Evolutionary conservation across 2,888 invertebrate genomes (phyloP).

Genomic region (Hedya salicella): DNA sequence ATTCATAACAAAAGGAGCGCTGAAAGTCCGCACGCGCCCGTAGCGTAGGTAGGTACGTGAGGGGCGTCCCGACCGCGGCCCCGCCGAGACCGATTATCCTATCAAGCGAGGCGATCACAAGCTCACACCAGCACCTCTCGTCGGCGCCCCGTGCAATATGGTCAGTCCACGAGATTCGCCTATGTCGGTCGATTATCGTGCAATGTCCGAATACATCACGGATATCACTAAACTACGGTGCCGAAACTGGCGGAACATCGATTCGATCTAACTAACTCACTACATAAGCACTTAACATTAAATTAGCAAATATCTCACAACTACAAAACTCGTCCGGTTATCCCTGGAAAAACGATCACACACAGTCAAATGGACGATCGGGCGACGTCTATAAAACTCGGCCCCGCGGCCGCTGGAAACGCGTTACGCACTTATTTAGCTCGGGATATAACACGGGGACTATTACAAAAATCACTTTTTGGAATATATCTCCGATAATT

Average conservation of each 20-base stretch:
- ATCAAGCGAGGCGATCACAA: conserved; percentile 55
- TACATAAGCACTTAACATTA: conserved; percentile 39
- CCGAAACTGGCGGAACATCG: conserved; percentile 39
- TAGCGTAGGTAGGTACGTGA: conserved; percentile 44
- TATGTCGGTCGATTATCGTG: conserved; percentile 64
- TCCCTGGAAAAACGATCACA: conserved; percentile 54
- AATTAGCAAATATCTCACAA: conserved; percentile 36
- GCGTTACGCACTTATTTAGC: conserved; percentile 21
- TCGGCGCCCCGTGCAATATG: conserved; percentile 53
- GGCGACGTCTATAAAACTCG: conserved; percentile 42
- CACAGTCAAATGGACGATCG: conserved; percentile 61
- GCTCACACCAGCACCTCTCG: conserved; percentile 53
- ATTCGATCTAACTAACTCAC: conserved; percentile 30
- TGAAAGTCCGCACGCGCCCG: conserved; percentile 45
- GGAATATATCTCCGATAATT: conserved; percentile 59
- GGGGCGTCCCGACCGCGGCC: conserved; percentile 38
- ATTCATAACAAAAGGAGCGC: conserved; percentile 69
- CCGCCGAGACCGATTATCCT: conserved; percentile 61
- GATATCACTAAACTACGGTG: conserved; percentile 47
- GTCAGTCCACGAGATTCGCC: conserved; percentile 59
- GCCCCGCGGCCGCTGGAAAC: conserved; percentile 9
- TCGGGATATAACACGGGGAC: conserved; percentile 40
- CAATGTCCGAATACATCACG: conserved; percentile 47
- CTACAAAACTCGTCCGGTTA: conserved; percentile 42
- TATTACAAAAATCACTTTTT: conserved; percentile 48